phyloP scores from a whole-genome alignment of 2,797 vertebrate genomes.

The Diceros bicornis region DNA sequence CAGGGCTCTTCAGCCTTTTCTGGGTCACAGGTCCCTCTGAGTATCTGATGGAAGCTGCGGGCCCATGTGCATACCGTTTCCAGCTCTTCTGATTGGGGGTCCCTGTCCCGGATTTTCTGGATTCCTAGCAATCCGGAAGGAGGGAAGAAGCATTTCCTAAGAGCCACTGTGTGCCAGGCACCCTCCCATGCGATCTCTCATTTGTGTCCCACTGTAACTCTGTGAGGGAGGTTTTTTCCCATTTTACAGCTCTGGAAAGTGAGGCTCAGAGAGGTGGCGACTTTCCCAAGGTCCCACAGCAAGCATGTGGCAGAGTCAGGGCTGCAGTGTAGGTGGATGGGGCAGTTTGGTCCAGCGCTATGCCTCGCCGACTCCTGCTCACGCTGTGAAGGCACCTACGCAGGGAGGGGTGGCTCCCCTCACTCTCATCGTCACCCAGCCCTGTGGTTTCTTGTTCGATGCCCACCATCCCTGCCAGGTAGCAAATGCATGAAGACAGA shows the following conservation, averaged over 20 bases:
- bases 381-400: background rate
- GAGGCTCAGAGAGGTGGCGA: background rate
- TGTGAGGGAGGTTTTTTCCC: background rate
- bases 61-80: too few species aligned
- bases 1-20: background rate
- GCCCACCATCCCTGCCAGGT: background rate
- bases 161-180: background rate
- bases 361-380: background rate
- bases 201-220: fast-evolving
- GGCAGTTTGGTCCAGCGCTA: background rate
- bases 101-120: background rate
- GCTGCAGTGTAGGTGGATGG: too few species aligned
- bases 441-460: background rate
- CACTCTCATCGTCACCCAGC: background rate
- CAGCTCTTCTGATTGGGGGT: background rate
- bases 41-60: background rate
- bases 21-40: too few species aligned
- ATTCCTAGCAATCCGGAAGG: background rate
- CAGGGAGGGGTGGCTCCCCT: too few species aligned
- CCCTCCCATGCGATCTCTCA: fast-evolving
- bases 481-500: background rate
- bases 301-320: too few species aligned
- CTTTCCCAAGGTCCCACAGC: background rate
- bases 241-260: background rate
- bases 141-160: background rate